These are phyloP conservation scores for Nymphalis urticae DNA, from an alignment of 2,888 invertebrate genomes.

Conservation along the genomic window DNA sequence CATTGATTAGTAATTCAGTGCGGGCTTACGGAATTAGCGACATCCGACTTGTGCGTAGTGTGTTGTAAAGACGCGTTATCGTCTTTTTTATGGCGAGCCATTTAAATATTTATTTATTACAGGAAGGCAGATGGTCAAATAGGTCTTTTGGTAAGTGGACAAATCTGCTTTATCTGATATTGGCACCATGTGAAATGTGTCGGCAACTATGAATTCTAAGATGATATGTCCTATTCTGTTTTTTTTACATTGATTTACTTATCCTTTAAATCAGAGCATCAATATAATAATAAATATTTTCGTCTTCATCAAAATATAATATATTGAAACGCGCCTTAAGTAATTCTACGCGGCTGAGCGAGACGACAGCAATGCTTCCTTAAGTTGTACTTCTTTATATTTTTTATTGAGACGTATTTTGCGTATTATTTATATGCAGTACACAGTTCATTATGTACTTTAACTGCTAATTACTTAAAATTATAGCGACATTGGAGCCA, in stretches of 20 bases:
- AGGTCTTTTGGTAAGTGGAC: no score
- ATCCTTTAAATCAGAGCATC: no score
- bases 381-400: conserved; percentile 22
- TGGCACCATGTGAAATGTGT: no score
- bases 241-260: no score
- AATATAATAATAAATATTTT: neutral
- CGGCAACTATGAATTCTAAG: no score
- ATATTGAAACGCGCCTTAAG: conserved; percentile 12
- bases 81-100: conserved; percentile 1
- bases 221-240: no score
- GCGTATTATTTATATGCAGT: conserved; percentile 45
- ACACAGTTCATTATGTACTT: conserved; percentile 38
- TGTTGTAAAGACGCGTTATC: conserved; percentile 30
- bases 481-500: conserved; percentile 41
- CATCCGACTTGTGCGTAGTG: conserved; percentile 64
- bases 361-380: conserved; percentile 46
- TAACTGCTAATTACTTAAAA: conserved; percentile 47
- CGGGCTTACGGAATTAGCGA: conserved; percentile 76
- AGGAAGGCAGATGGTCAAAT: neutral
- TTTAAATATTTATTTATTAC: neutral
- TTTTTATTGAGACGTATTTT: conserved; percentile 34
- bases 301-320: neutral
- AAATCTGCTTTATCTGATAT: no score
- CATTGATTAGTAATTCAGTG: conserved; percentile 67
- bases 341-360: conserved; percentile 28